Base-by-base conservation (phyloP, 2,888 invertebrate genomes). In the Sturmia bella region DNA sequence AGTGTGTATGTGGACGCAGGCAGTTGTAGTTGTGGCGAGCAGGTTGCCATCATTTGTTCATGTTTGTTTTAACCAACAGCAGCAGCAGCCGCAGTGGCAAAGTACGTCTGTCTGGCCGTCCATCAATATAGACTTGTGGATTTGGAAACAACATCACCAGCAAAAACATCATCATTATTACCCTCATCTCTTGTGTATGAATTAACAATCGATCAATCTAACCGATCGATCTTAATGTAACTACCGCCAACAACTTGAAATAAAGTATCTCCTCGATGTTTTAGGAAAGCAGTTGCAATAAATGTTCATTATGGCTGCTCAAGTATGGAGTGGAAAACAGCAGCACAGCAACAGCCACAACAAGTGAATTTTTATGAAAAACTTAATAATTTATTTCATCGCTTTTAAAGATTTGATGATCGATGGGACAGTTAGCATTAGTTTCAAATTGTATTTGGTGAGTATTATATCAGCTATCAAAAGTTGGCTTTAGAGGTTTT, bases 371-470 rank as follows among this genome's bases (percentile, higher is more conserved):
- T 54, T 57, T 59, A 56, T 41, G 7, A 7, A 24, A 43, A 68
- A 68, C 59, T 69, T 45, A 64, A 74, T 82, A 70, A 78, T 78
- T 78, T 78, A 78, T 78, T 82, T 82, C 78, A 75, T 66, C 74
- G 74, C 52, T 79, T 66, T 57, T n/a, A 66, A 32, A 32, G 43
- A 54, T 66, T 37, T 48, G 12, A 66, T 75, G 82, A 82, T 82
- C 74, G 74, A 78, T 80, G 32, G 17, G 21, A 17, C 57, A 2
- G 37, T 6, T n/a, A 39, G 50, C 17, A 57, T 57, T 48, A 43
- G 43, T 27, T 21, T 27, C 32, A 21, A 41, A 45, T 43, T 61
- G 24, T 13, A 59, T 69, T 54, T 45, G 68, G 50, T 52, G 24
- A 45, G 21, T 73, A 73, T 32, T 66, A 41, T 41, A 75, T 59